A percentile compares a stretch with the other conserved stretches of the same genome.
These are phyloP conservation scores for Tiliacea aurago DNA, from an alignment of 2,888 invertebrate species.

Conservation along the genomic window DNA sequence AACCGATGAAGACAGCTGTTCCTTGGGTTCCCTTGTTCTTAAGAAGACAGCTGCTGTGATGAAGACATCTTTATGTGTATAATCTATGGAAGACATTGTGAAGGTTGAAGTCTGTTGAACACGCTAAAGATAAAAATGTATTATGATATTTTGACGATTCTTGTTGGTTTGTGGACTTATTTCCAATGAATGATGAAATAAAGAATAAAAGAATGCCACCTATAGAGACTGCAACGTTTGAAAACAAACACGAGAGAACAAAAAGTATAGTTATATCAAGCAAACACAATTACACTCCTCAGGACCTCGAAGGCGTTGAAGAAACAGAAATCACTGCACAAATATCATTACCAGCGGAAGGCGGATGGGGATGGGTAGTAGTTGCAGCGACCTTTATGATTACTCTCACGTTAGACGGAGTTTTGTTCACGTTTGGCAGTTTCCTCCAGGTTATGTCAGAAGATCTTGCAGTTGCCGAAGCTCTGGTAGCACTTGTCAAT, in stretches of 20 bases:
- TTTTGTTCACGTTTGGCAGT: conserved; percentile 83
- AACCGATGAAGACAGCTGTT: too few relatives aligned
- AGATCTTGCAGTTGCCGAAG: conserved; percentile 75
- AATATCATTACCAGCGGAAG: conserved; percentile 83
- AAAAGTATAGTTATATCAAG: conserved; percentile 72
- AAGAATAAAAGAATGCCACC: neutral
- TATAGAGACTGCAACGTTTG: neutral
- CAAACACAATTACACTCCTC: conserved; percentile 14
- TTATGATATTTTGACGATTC: conserved; percentile 26
- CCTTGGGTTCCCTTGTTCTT: too few relatives aligned
- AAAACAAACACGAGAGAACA: conserved; percentile 66
- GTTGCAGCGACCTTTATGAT: conserved; percentile 76
- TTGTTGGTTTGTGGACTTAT: neutral
- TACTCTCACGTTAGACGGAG: conserved; percentile 82
- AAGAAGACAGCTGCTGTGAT: too few relatives aligned
- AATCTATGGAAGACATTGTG: too few relatives aligned
- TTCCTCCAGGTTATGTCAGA: conserved; percentile 76
- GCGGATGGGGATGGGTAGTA: conserved; percentile 87
- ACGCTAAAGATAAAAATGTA: conserved; percentile 1
- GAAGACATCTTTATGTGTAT: too few relatives aligned
- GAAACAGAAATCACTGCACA: conserved; percentile 87
- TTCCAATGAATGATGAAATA: conserved; percentile 5
- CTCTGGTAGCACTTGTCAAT: conserved; percentile 80
- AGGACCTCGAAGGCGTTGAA: conserved; percentile 76
- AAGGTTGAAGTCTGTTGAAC: neutral